phyloP scores from a whole-genome alignment of 2,113 vertebrate species.

The Neopipo cinnamomea region DNA sequence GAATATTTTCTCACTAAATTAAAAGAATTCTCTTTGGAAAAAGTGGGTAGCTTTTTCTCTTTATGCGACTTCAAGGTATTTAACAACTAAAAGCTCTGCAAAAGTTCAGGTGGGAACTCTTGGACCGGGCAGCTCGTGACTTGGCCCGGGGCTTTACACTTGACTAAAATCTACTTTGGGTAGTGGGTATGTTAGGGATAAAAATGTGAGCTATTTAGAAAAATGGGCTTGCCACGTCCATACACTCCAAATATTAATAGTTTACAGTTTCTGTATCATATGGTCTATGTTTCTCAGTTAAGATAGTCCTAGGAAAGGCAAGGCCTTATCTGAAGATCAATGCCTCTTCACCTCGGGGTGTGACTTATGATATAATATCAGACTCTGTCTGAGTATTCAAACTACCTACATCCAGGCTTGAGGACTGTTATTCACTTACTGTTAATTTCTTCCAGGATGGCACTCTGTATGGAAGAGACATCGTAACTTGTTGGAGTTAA shows the following conservation, averaged over 20 bases:
- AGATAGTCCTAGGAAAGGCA: background rate
- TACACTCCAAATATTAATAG: background rate
- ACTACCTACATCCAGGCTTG: background rate
- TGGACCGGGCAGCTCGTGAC: background rate
- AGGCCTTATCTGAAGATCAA: background rate
- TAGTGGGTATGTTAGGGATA: background rate
- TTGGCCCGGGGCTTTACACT: background rate
- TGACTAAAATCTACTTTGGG: background rate
- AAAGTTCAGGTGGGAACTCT: background rate
- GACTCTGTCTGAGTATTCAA: background rate
- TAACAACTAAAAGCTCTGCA: background rate
- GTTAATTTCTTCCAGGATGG: background rate
- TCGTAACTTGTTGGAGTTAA: background rate
- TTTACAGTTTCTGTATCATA: background rate
- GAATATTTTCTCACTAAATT: background rate
- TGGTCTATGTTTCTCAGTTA: background rate
- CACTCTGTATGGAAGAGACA: rapidly evolving
- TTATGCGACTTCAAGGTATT: background rate
- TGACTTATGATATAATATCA: background rate
- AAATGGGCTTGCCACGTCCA: background rate
- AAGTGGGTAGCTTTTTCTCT: background rate
- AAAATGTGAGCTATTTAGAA: background rate
- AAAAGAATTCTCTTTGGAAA: background rate
- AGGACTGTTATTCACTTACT: background rate
- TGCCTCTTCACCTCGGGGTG: background rate